Evolutionary conservation across 2,888 invertebrate species (phyloP).

Genomic region (Diadromus collaris): DNA sequence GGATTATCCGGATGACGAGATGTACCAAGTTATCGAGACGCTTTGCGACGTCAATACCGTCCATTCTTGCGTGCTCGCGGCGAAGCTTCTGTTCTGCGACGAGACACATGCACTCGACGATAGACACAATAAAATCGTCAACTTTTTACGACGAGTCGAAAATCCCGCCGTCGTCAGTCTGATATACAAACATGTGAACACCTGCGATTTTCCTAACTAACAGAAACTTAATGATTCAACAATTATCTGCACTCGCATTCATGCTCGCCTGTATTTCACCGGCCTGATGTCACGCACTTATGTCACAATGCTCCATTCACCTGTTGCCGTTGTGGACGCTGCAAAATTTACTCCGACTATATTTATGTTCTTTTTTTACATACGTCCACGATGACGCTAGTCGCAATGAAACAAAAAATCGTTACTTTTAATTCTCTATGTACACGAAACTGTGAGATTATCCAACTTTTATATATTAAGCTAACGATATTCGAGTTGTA

Average conservation of each 20-base stretch:
- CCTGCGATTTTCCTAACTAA: background rate
- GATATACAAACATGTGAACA: conserved; percentile 31
- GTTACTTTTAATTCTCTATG: background rate
- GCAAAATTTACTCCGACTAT: background rate
- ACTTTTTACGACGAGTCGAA: conserved; percentile 19
- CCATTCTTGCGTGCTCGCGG: conserved; percentile 51
- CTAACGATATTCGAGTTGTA: background rate
- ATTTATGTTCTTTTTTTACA: background rate
- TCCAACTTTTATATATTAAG: background rate
- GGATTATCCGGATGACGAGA: background rate
- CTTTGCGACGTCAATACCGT: conserved; percentile 35
- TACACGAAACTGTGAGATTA: background rate
- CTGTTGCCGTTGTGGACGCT: background rate
- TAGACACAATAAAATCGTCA: conserved; percentile 25
- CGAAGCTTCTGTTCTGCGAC: conserved; percentile 37
- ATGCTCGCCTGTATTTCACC: background rate
- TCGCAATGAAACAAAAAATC: background rate
- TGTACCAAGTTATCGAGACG: conserved; percentile 44
- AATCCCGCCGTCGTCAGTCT: conserved; percentile 50
- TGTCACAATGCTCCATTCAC: conserved; percentile 16
- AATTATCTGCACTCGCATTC: background rate
- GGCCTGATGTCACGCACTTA: conserved; percentile 6
- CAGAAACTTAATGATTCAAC: background rate
- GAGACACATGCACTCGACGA: conserved; percentile 1
- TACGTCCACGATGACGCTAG: background rate